Evolutionary conservation across 2,797 vertebrate genomes (phyloP), one percentile per base, ranked within the genome.

Genomic region (Scarus forsteni): DNA sequence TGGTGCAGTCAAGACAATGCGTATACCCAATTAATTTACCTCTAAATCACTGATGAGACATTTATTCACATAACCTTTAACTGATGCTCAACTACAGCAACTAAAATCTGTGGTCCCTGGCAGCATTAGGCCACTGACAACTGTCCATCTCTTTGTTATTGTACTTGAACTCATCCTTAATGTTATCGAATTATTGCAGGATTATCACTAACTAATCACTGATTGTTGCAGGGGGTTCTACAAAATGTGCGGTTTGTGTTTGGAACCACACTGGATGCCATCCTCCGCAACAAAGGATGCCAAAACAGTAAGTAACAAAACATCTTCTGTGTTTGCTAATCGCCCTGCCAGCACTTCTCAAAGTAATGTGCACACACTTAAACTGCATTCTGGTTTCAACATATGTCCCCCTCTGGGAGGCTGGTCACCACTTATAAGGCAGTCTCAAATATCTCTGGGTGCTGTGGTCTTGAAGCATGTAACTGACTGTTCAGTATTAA

Each of bases 181-280:
- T 27, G 27, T 27, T 27, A 27, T 27, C 27, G 4, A 27, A 27
- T 4, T 2, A 27, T 27, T 14, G 2, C 5, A 1, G 12, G 14
- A 2, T 43, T 27, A 15, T 1, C 16, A 36, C 7, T 55, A 83
- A 61, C 5, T 68, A 5, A 70, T 10, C 68, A 5, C 42, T 91
- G 44, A 27, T 80, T 8, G 77, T 92, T 91, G 77, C 93, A 99
- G 98, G 98, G 98, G 85, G 94, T 97, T 75, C 95, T 99, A 42
- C 98, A 99, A 93, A 99, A 98, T 46, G 95, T 99, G 82, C 94
- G 96, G 44, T 99, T 99, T 89, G 97, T 99, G 57, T 99, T 99
- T 83, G 97, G 98, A 92, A 98, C 98, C 42, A 97, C 96, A 8
- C 88, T 98, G 81, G 96, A 98, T 64, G 96, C 96, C 54, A 97